Percentiles rank a stretch among this genome's conserved stretches.
Conservation (phyloP, 2,888 invertebrate genomes). For the Coleophora flavipennella region DNA sequence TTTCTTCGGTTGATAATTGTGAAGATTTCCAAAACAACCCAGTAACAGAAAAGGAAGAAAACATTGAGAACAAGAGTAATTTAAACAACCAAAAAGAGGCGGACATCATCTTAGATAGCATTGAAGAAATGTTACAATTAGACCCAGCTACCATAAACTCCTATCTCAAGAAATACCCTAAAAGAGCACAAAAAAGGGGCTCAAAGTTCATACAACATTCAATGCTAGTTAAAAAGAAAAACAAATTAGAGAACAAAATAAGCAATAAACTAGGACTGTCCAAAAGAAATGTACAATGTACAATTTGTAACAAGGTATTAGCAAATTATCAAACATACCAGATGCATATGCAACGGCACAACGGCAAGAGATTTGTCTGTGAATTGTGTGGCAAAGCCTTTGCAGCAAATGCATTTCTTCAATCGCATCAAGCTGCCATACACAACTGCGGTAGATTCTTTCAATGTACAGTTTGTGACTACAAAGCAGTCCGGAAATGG, state of each 20-base stretch:
- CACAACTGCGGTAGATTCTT: conserved; percentile 45
- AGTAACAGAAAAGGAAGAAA: neutral
- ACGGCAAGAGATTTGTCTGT: conserved; percentile 43
- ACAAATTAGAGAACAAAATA: conserved; percentile 2
- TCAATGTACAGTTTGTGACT: conserved; percentile 45
- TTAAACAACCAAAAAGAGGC: conserved; percentile 6
- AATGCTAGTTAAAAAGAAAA: neutral
- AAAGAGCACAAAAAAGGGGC: no score
- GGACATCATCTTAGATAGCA: conserved; percentile 6
- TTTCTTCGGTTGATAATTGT: neutral
- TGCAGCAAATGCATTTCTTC: conserved; percentile 32
- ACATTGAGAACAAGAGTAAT: neutral
- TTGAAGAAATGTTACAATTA: conserved; percentile 13
- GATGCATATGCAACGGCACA: conserved; percentile 53
- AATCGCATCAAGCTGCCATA: conserved; percentile 37
- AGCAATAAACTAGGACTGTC: conserved; percentile 1
- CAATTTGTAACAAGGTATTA: conserved; percentile 39
- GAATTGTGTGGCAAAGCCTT: conserved; percentile 57
- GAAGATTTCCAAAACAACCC: neutral
- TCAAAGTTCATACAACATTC: no score
- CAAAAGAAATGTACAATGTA: conserved; percentile 28
- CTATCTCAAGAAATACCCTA: neutral
- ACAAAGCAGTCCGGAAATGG: conserved; percentile 41
- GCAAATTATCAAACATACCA: conserved; percentile 38
- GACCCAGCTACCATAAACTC: neutral